Percentiles rank a stretch among this genome's conserved stretches.
Conservation (phyloP, 2,797 vertebrate species). For the Anguilla obscura region DNA sequence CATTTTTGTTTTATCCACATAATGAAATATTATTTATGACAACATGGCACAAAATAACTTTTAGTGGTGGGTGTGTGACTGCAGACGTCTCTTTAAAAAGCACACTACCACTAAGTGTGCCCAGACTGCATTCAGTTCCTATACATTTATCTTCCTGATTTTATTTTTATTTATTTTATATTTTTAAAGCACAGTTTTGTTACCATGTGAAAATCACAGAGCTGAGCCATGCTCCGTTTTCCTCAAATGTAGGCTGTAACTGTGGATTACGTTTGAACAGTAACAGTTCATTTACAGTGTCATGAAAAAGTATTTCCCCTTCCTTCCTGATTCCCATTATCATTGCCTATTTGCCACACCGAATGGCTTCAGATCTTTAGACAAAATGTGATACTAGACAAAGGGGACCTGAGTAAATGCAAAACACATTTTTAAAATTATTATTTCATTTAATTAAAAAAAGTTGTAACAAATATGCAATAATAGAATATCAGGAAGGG, state of each 20-base stretch:
- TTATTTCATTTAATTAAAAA: no score
- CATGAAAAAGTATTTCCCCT: no score
- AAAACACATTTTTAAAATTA: no score
- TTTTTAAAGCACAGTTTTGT: not conserved
- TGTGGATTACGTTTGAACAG: not conserved
- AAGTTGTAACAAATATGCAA: no score
- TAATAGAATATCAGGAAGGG: no score
- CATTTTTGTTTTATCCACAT: not conserved
- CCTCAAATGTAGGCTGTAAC: not conserved
- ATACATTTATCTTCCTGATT: not conserved
- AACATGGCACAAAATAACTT: not conserved
- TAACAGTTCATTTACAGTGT: not conserved
- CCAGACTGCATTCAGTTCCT: not conserved
- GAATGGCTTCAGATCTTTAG: no score
- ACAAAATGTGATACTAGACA: no score
- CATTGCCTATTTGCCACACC: no score
- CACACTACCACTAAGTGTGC: not conserved
- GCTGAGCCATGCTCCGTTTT: not conserved
- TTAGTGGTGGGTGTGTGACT: not conserved
- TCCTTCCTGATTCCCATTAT: no score
- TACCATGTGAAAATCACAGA: not conserved
- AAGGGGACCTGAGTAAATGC: no score
- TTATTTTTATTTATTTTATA: not conserved
- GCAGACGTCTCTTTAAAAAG: not conserved
- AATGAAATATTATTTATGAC: conserved; percentile 9